A percentile compares a stretch with the other conserved stretches of the same genome.
phyloP scores from a whole-genome alignment of 2,888 invertebrate genomes.

The Agriotes lineatus region DNA sequence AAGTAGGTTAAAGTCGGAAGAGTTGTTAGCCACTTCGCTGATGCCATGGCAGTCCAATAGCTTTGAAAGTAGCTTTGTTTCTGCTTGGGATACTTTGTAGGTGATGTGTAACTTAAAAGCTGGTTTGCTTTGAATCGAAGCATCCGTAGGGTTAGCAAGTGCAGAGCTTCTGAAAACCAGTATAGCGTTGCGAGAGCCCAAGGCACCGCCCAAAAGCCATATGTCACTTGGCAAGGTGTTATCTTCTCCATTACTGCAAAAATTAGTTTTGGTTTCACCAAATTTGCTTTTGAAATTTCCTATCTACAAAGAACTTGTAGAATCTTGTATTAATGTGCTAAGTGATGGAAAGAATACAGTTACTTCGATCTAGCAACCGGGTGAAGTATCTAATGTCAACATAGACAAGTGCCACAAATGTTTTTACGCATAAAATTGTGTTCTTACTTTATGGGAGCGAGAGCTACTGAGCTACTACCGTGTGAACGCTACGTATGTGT shows the following conservation, averaged over 20 bases:
- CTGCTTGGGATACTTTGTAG: constrained; percentile 83
- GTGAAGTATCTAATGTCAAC: no score
- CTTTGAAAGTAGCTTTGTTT: constrained; percentile 82
- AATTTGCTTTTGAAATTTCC: no score
- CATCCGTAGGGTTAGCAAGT: constrained; percentile 65
- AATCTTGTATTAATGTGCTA: no score
- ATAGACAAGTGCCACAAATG: no score
- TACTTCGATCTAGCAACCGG: no score
- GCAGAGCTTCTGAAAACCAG: constrained; percentile 78
- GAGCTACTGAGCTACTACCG: no score
- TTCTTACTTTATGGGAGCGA: no score
- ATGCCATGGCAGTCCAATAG: constrained; percentile 84
- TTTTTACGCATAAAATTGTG: no score
- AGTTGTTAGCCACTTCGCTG: constrained; percentile 78
- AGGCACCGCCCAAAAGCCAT: constrained; percentile 62
- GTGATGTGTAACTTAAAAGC: constrained; percentile 79
- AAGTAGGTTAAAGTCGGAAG: constrained; percentile 83
- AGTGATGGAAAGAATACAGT: no score
- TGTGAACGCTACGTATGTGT: no score
- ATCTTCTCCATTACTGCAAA: neutral
- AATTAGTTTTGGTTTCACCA: no score
- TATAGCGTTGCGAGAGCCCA: constrained; percentile 74
- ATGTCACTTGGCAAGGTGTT: constrained; percentile 43
- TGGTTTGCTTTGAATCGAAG: constrained; percentile 70
- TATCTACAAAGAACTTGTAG: no score